Base-by-base conservation (phyloP, 2,888 invertebrate species). In the Didymodactylos carnosus region DNA sequence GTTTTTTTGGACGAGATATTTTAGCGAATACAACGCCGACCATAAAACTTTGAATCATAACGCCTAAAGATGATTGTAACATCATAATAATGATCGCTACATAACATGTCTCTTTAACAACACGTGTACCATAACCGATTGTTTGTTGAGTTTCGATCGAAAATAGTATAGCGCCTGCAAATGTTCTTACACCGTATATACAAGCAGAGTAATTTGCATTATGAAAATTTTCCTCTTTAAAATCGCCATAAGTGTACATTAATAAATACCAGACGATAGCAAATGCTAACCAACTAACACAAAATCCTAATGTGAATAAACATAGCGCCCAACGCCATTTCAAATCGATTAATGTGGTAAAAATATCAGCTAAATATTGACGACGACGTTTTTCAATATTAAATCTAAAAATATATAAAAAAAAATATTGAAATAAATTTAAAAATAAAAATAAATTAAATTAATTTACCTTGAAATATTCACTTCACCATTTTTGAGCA, bases 1-100 rank as follows among this genome's bases (percentile, higher is more conserved):
- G 88, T 84, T 94, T 94, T 86, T 94, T 94, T 76, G 95, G 94
- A 78, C 95, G 87, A 77, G 94, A 94, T 77, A 95, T 86, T 85
- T 95, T 95, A 78, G 94, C 93, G 82, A 97, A 95, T 16, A 89
- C 88, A 69, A 89, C 87, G 76, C 88, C 88, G 46, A 90, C 90
- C 89, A 90, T 89, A 81, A 90, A 90, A 77, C 91, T 91, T 86
- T 91, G 90, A 79, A 91, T 53, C 29, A 79, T 76, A 27, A 82
- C 79, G 23, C 81, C 81, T 75, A 79, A 77, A 82, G 80, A 74
- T 23, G 76, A 76, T 46, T 76, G 76, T 35, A 76, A 27, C 71
- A 75, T 76, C 49, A 75, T 70, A 39, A 76, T 62, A 51, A 76
- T 8, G 53, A 75, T 75, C 11, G 76, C 75, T 5, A 49, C 43